phyloP scores from a whole-genome alignment of 2,797 vertebrate genomes.

The Parauchenoglanis ngamensis region DNA sequence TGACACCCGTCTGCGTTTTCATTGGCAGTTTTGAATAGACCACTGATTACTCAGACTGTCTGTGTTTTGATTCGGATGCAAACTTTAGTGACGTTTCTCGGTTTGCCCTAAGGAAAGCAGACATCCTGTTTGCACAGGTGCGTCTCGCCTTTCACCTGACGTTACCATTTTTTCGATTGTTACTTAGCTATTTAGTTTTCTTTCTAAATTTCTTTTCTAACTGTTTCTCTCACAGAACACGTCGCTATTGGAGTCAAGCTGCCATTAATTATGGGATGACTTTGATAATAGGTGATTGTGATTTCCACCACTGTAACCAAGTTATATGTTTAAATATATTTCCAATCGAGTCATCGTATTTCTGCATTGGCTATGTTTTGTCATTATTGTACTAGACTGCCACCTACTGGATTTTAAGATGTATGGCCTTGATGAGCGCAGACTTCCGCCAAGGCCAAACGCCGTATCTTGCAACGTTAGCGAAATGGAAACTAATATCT shows the following conservation, averaged over 20 bases:
- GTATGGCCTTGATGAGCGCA: too few species aligned
- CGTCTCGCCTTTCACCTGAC: too few species aligned
- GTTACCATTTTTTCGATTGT: too few species aligned
- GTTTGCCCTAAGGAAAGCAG: background rate
- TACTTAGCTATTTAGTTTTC: too few species aligned
- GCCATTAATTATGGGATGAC: background rate
- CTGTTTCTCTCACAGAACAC: background rate
- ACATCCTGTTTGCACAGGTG: background rate
- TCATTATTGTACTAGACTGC: too few species aligned
- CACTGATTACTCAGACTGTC: background rate
- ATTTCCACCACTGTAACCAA: background rate
- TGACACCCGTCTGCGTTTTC: background rate
- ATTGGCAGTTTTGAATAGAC: background rate
- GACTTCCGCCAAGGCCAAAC: too few species aligned
- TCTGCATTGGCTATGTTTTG: too few species aligned
- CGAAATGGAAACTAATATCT: too few species aligned
- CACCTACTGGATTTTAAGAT: too few species aligned
- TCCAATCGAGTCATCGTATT: too few species aligned
- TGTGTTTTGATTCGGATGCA: background rate
- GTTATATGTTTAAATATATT: too few species aligned
- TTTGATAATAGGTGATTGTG: background rate
- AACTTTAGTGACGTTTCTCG: background rate
- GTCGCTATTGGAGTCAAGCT: background rate
- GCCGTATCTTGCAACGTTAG: too few species aligned
- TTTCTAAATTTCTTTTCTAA: background rate